Percentiles rank a stretch among this genome's conserved stretches.
phyloP scores from a whole-genome alignment of 2,888 invertebrate genomes.

The Chrysopilus asiliformis region DNA sequence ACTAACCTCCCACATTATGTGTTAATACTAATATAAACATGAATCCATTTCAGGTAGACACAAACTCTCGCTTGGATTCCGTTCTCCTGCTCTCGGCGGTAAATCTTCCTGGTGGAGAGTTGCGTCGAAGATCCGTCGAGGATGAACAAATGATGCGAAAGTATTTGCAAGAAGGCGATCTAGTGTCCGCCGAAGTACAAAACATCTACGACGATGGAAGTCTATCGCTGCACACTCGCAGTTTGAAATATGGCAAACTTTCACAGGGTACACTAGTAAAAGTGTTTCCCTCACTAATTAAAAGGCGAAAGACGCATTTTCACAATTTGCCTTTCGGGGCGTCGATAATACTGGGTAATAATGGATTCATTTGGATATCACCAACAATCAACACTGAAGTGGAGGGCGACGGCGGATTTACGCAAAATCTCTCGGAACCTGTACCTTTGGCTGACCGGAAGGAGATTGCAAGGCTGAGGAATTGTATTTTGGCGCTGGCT shows the following conservation, averaged over 20 bases:
- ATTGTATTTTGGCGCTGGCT: slow-evolving; percentile 77
- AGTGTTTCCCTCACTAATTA: slow-evolving; percentile 84
- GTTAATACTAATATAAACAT: neutral
- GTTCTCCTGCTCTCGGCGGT: slow-evolving; percentile 81
- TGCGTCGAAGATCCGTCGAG: slow-evolving; percentile 83
- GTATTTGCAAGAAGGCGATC: slow-evolving; percentile 86
- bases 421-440: slow-evolving; percentile 57
- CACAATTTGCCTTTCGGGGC: slow-evolving; percentile 86
- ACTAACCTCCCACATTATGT: neutral
- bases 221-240: slow-evolving; percentile 86
- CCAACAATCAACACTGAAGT: slow-evolving; percentile 49
- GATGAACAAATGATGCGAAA: slow-evolving; percentile 97
- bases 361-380: slow-evolving; percentile 92
- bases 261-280: slow-evolving; percentile 79
- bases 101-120: slow-evolving; percentile 93
- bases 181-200: slow-evolving; percentile 96
- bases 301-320: slow-evolving; percentile 89
- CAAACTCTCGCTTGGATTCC: slow-evolving; percentile 80
- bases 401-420: slow-evolving; percentile 56
- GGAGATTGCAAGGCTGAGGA: slow-evolving; percentile 76
- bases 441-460: slow-evolving; percentile 62
- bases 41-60: slow-evolving; percentile 53
- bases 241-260: slow-evolving; percentile 92
- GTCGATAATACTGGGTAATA: slow-evolving; percentile 87
- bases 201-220: slow-evolving; percentile 84